These are phyloP conservation scores for Drosophila tropicalis DNA, from an alignment of 1,140 invertebrate species.

Conservation along the genomic window DNA sequence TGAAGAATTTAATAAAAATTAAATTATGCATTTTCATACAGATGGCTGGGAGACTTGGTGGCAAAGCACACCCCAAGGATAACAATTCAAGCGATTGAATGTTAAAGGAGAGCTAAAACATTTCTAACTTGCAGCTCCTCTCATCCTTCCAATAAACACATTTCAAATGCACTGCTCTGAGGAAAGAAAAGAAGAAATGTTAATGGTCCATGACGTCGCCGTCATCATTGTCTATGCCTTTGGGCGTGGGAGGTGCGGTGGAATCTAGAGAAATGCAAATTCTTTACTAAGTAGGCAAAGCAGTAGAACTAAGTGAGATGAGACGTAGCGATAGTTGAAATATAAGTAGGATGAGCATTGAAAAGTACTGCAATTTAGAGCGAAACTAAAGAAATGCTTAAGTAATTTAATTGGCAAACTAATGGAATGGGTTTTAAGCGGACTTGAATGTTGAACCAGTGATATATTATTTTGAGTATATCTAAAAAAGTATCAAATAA, in stretches of 20 bases:
- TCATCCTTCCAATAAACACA: neutral
- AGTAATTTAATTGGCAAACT: neutral
- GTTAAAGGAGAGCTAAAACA: slow-evolving; percentile 38
- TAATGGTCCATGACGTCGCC: slow-evolving; percentile 35
- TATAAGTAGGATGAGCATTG: slow-evolving; percentile 4
- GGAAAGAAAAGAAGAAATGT: slow-evolving; percentile 14
- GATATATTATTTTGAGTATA: too few relatives aligned
- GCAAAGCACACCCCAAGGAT: neutral
- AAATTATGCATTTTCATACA: slow-evolving; percentile 46
- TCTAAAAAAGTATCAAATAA: too few relatives aligned
- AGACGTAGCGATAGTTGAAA: slow-evolving; percentile 25
- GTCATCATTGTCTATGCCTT: neutral
- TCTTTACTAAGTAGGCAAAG: slow-evolving; percentile 39
- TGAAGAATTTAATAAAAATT: slow-evolving; percentile 80
- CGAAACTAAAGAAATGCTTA: neutral
- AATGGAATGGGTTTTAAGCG: neutral
- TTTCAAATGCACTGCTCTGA: slow-evolving; percentile 3
- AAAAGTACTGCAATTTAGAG: slow-evolving; percentile 10
- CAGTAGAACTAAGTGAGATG: slow-evolving; percentile 15
- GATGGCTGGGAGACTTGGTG: slow-evolving; percentile 6
- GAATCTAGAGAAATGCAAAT: slow-evolving; percentile 50
- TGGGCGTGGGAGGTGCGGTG: neutral
- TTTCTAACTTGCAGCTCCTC: neutral
- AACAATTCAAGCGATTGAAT: slow-evolving; percentile 50
- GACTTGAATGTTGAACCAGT: too few relatives aligned